Evolutionary conservation across 2,888 invertebrate species (phyloP).

Genomic region (Rutpela maculata): DNA sequence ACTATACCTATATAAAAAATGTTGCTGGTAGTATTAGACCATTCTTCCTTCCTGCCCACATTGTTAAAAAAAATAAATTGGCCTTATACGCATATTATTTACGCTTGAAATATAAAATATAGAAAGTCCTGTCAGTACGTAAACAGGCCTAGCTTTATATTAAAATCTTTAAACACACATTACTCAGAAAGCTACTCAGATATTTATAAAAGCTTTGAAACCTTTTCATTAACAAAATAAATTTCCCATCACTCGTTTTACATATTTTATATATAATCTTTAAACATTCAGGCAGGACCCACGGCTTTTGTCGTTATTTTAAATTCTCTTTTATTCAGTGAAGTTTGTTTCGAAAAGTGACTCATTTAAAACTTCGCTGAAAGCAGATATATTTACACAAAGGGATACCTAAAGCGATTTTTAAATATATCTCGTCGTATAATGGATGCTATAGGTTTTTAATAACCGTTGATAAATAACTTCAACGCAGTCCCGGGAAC

Average conservation of each 20-base stretch:
- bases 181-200: conserved; percentile 34
- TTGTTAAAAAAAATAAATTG: no score
- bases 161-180: conserved; percentile 38
- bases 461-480: conserved; percentile 31
- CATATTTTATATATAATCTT: conserved; percentile 60
- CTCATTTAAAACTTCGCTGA: conserved; percentile 58
- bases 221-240: conserved; percentile 52
- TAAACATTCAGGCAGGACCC: conserved; percentile 50
- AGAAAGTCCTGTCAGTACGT: neutral
- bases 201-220: conserved; percentile 40
- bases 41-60: no score
- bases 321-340: conserved; percentile 59
- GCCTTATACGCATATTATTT: neutral
- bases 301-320: conserved; percentile 57
- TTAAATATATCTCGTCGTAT: conserved; percentile 48
- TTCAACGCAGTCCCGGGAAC: conserved; percentile 1
- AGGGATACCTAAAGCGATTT: conserved; percentile 55
- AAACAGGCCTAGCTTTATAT: conserved; percentile 18
- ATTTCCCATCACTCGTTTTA: conserved; percentile 54
- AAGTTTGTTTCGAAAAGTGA: conserved; percentile 56
- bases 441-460: conserved; percentile 47
- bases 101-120: neutral
- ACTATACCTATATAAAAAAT: no score
- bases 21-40: no score
- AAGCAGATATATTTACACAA: conserved; percentile 58